Base-by-base conservation (phyloP, 1,140 invertebrate genomes). In the Argopecten irradians region DNA sequence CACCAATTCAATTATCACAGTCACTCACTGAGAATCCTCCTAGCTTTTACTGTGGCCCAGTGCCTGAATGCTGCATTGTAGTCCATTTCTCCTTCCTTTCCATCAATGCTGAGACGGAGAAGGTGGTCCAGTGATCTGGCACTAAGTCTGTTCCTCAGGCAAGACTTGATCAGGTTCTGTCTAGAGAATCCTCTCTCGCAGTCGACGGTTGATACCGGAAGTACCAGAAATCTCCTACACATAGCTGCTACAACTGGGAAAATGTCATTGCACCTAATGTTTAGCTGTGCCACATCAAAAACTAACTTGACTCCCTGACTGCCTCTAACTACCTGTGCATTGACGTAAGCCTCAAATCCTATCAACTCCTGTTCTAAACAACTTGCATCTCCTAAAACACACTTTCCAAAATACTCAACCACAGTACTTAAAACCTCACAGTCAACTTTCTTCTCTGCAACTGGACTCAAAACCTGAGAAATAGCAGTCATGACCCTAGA, bases 131-230 rank as follows among this genome's bases (percentile, higher is more conserved):
- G 1, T 22, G 8, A 19, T 55, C 28, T 22, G 11, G 22, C 2
- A 32, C 22, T 13, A 32, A 86, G 2, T 71, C 43, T 55, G 33
- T 43, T 32, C 13, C 28, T 3, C 11, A 55, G 3, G 11, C 11
- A 28, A 5, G 32, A 28, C 33, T 55, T 86, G 0, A 86, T 71
- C 0, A 85, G 16, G 39, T 89, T 89, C 82, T 83, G 39, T 28
- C n/a, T 35, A 28, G 35, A 43, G 82, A 87, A 89, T 32, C 85
- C 85, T n/a, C 85, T 43, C 33, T 87, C 88, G 84, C 85, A 89
- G 41, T 89, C 88, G 28, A 84, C 88, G 33, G 85, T 86, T 14
- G 32, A 55, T 19, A 86, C 82, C 35, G 86, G 88, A 41, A 41
- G 39, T 35, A 86, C 85, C 5, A 86, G n/a, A 0, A 89, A 83